phyloP scores from a whole-genome alignment of 1,140 invertebrate species.

The Drosophila sp. region DNA sequence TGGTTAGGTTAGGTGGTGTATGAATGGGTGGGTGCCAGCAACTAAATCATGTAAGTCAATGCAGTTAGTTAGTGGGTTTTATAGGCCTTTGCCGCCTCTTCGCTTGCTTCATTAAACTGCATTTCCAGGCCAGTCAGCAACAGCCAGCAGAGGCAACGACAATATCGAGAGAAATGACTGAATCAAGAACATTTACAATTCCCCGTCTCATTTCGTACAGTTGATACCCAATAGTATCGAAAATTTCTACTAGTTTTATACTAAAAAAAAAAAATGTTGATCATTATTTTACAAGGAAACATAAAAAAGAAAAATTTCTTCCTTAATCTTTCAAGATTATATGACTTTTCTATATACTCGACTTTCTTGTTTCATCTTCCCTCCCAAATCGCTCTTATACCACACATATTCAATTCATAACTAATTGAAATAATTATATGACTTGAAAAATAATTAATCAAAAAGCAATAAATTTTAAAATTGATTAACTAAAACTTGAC shows the following conservation, averaged over 20 bases:
- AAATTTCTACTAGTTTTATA: not conserved
- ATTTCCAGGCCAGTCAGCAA: constrained; percentile 74
- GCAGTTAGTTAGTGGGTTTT: constrained; percentile 76
- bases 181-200: constrained; percentile 71
- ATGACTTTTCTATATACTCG: too few relatives aligned
- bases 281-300: too few relatives aligned
- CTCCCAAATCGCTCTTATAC: too few relatives aligned
- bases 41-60: constrained; percentile 69
- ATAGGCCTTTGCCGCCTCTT: constrained; percentile 51
- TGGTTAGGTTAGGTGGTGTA: not conserved
- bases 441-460: too few relatives aligned
- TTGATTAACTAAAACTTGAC: too few relatives aligned
- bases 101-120: constrained; percentile 74
- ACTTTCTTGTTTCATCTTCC: too few relatives aligned
- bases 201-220: constrained; percentile 35
- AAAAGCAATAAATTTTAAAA: too few relatives aligned
- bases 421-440: too few relatives aligned
- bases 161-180: constrained; percentile 15
- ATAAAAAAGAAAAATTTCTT: too few relatives aligned
- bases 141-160: constrained; percentile 29
- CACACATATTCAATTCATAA: too few relatives aligned
- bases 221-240: constrained; percentile 28
- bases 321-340: too few relatives aligned
- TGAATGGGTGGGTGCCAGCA: not conserved
- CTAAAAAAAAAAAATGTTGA: not conserved